Conservation (phyloP, 2,797 vertebrate species). For the Catamblyrhynchus diadema region DNA sequence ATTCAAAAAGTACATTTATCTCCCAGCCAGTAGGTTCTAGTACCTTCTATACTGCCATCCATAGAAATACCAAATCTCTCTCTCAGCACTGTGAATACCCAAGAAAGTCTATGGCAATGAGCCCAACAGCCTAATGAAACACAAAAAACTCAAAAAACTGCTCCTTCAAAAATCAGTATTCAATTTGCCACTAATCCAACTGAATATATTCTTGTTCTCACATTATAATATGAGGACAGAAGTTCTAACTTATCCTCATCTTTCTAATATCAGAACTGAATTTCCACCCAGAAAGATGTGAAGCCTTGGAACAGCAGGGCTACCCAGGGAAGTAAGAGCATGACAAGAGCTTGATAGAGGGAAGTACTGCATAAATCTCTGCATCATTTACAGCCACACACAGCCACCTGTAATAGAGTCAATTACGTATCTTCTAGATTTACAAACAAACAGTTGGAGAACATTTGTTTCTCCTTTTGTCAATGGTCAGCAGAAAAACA, state of each 20-base stretch:
- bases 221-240: not conserved
- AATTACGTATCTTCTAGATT: not conserved
- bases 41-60: not conserved
- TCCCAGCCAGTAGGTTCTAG: not conserved
- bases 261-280: not conserved
- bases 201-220: not conserved
- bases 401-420: not conserved
- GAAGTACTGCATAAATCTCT: not conserved
- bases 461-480: slow-evolving; percentile 46
- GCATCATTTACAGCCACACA: not conserved
- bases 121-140: not conserved
- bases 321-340: not conserved
- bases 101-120: not conserved
- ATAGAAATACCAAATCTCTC: not conserved
- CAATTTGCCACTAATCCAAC: not conserved
- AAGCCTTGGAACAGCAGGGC: not conserved
- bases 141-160: not conserved
- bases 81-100: not conserved
- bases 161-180: not conserved
- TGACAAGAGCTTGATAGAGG: not conserved
- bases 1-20: not conserved
- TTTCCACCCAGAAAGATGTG: not conserved
- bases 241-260: not conserved
- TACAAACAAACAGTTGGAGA: slow-evolving; percentile 1
- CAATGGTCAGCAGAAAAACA: slow-evolving; percentile 45